These are phyloP conservation scores for Anabas testudineus DNA, from an alignment of 2,797 vertebrate species.

Conservation along the genomic window DNA sequence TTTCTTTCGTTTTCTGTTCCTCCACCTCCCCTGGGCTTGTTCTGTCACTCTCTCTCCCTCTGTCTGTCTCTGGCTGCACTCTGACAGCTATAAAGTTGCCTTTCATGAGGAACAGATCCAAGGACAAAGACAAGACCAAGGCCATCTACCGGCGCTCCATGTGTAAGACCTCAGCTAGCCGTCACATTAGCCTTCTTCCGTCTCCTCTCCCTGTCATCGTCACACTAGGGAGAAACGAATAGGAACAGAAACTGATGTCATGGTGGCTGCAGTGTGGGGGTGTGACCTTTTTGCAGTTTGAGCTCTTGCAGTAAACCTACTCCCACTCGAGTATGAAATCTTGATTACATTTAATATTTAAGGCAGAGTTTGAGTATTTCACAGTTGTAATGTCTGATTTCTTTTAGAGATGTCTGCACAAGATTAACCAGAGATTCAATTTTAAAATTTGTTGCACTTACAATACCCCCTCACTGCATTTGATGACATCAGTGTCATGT, in stretches of 20 bases:
- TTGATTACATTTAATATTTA: slow-evolving; percentile 6
- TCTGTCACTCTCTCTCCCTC: slow-evolving; percentile 70
- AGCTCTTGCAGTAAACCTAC: too few species aligned
- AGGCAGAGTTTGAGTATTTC: not conserved
- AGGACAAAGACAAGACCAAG: slow-evolving; percentile 99
- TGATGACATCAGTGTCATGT: slow-evolving; percentile 74
- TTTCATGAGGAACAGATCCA: slow-evolving; percentile 99
- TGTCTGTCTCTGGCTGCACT: slow-evolving; percentile 81
- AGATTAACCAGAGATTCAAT: not conserved
- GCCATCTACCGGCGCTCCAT: slow-evolving; percentile 99
- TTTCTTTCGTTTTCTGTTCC: slow-evolving; percentile 45
- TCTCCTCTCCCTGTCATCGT: slow-evolving; percentile 78
- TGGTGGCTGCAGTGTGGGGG: slow-evolving; percentile 25
- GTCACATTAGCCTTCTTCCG: slow-evolving; percentile 52
- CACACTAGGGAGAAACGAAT: slow-evolving; percentile 55
- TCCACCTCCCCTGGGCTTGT: slow-evolving; percentile 51
- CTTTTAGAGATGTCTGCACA: slow-evolving; percentile 1
- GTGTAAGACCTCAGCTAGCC: slow-evolving; percentile 97
- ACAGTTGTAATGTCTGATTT: not conserved
- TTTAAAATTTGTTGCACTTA: not conserved
- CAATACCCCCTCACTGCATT: slow-evolving; percentile 5
- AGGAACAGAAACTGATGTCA: slow-evolving; percentile 66
- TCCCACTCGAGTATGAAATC: too few species aligned
- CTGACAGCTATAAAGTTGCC: slow-evolving; percentile 98
- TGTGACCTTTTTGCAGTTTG: too few species aligned